These are phyloP conservation scores for Pomatostomus ruficeps DNA, from an alignment of 2,113 vertebrate species.

Conservation along the genomic window DNA sequence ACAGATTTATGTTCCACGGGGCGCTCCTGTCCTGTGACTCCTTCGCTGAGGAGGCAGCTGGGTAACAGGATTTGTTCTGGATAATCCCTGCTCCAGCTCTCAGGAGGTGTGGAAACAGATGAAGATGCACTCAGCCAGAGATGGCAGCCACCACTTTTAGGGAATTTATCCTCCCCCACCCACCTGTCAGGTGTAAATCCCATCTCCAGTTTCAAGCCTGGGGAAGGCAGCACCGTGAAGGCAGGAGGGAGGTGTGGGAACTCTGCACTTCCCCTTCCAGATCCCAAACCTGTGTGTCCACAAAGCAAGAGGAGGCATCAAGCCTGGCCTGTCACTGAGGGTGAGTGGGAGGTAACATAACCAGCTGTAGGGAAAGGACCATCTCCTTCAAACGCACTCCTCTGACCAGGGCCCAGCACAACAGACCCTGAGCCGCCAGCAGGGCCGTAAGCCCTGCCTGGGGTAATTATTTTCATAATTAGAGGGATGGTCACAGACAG, in stretches of 20 bases:
- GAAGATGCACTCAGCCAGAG: background rate
- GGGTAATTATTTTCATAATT: background rate
- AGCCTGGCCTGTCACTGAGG: background rate
- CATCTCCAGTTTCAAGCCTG: background rate
- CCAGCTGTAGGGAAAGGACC: background rate
- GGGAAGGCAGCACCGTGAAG: background rate
- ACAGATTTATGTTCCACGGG: background rate
- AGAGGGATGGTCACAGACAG: background rate
- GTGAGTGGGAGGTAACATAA: too few species aligned
- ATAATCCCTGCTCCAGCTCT: background rate
- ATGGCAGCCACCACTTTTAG: background rate
- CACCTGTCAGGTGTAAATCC: background rate
- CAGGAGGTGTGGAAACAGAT: background rate
- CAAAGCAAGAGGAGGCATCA: background rate
- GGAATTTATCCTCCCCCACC: background rate
- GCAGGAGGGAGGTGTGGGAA: background rate
- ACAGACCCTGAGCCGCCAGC: background rate
- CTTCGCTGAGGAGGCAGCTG: background rate
- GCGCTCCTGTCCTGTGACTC: background rate
- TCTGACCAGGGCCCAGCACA: background rate
- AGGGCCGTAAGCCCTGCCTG: background rate
- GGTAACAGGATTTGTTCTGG: slow-evolving; percentile 17
- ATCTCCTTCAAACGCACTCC: background rate
- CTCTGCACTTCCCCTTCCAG: background rate
- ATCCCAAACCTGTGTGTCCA: background rate